Percentiles rank a stretch among this genome's conserved stretches.
Conservation (phyloP, 2,888 invertebrate genomes). For the Drosophila paucipuncta region DNA sequence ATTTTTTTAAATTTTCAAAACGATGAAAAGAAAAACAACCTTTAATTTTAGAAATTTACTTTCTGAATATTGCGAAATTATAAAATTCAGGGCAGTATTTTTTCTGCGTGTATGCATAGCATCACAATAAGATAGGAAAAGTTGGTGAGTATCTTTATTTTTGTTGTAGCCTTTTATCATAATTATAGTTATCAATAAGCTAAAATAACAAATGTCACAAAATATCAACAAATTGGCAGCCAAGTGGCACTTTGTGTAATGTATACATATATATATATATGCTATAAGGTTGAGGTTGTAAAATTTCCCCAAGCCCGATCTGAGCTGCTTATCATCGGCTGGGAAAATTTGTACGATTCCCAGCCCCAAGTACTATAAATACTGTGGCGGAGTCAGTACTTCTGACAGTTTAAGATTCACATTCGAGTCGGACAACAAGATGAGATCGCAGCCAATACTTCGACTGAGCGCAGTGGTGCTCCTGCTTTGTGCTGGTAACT, state of each 20-base stretch:
- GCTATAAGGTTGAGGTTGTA: not conserved
- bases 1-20: not conserved
- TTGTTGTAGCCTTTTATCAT: not conserved
- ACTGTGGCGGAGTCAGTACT: not conserved
- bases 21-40: too few relatives aligned
- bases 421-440: conserved; percentile 18
- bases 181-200: conserved; percentile 29
- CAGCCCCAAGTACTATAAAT: conserved; percentile 37
- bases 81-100: not conserved
- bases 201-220: conserved; percentile 9
- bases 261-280: not conserved
- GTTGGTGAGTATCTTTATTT: not conserved
- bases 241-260: conserved; percentile 8
- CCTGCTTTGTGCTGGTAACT: conserved; percentile 42
- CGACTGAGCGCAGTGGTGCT: conserved; percentile 33
- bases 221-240: conserved; percentile 12
- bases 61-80: not conserved
- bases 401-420: conserved; percentile 37
- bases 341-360: conserved; percentile 29
- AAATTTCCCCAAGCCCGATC: conserved; percentile 37
- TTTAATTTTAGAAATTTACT: not conserved
- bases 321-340: conserved; percentile 42
- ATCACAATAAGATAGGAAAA: not conserved
- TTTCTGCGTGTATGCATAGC: not conserved
- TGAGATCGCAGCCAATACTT: conserved; percentile 31